Conservation (phyloP, 2,888 invertebrate species). For the Meandrusa payeni region DNA sequence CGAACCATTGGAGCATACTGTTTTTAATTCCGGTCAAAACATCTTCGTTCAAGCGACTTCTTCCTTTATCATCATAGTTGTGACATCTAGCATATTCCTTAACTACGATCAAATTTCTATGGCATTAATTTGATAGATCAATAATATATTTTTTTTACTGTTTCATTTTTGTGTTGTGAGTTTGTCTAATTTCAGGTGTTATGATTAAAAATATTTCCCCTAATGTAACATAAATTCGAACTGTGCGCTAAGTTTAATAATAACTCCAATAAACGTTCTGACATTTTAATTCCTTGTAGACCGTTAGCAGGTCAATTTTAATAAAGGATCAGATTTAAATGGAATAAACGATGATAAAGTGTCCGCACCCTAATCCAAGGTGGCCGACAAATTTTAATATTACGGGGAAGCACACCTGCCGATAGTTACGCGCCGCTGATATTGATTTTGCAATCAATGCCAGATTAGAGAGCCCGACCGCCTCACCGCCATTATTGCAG, state of each 20-base stretch:
- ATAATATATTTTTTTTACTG: too few relatives aligned
- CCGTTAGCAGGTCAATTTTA: constrained; percentile 31
- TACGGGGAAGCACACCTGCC: constrained; percentile 53
- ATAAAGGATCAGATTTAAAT: constrained; percentile 45
- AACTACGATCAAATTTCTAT: too few relatives aligned
- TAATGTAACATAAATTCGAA: constrained; percentile 1
- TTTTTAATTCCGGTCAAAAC: too few relatives aligned
- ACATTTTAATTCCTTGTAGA: constrained; percentile 16
- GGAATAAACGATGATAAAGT: constrained; percentile 53
- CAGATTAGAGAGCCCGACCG: constrained; percentile 55
- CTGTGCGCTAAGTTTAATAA: neutral
- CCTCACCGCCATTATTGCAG: constrained; percentile 45
- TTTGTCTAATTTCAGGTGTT: too few relatives aligned
- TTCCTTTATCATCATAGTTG: too few relatives aligned
- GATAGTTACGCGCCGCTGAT: constrained; percentile 53
- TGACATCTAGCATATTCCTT: too few relatives aligned
- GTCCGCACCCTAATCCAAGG: constrained; percentile 48
- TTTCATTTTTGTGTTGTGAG: too few relatives aligned
- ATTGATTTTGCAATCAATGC: constrained; percentile 76
- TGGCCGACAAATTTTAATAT: constrained; percentile 60
- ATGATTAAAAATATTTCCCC: too few relatives aligned
- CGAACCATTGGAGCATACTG: too few relatives aligned
- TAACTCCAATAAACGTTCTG: constrained; percentile 12
- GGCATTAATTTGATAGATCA: too few relatives aligned
- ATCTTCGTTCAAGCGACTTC: too few relatives aligned